A percentile compares a stretch with the other conserved stretches of the same genome.
These are phyloP conservation scores for Sebastes vulpes DNA, from an alignment of 2,797 vertebrate species.

Conservation along the genomic window DNA sequence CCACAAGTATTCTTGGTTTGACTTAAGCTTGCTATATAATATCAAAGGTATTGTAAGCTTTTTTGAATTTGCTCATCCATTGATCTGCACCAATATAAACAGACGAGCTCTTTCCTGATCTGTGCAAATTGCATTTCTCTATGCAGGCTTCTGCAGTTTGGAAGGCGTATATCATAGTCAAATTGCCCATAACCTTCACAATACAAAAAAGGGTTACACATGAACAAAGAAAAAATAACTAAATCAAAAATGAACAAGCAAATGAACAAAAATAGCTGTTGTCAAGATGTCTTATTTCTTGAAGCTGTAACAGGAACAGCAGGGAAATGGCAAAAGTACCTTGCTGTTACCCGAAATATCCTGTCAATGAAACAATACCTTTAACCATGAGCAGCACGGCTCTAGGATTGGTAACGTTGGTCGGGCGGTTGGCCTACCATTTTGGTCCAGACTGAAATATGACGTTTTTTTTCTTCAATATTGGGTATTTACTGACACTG, in stretches of 20 bases:
- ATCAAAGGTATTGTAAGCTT: not conserved
- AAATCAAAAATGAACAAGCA: not conserved
- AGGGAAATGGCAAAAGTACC: not conserved
- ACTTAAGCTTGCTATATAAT: slow-evolving; percentile 1
- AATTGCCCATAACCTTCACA: not conserved
- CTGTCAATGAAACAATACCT: not conserved
- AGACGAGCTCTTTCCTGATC: not conserved
- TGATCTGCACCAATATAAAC: not conserved
- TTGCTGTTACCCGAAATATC: not conserved
- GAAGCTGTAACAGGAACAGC: not conserved
- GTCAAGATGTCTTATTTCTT: not conserved
- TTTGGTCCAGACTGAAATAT: not conserved
- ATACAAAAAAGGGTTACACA: not conserved
- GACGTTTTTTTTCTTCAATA: not conserved
- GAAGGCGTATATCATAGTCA: not conserved
- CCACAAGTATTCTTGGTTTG: not conserved
- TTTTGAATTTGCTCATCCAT: not conserved
- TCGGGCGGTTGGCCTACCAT: not conserved
- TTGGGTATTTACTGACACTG: not conserved
- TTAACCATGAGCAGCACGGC: no score
- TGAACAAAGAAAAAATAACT: not conserved
- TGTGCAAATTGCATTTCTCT: not conserved
- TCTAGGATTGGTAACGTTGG: not conserved
- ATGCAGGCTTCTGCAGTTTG: not conserved
- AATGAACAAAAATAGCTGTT: not conserved